phyloP scores from a whole-genome alignment of 1,140 invertebrate genomes.

The Megalonaias nervosa region DNA sequence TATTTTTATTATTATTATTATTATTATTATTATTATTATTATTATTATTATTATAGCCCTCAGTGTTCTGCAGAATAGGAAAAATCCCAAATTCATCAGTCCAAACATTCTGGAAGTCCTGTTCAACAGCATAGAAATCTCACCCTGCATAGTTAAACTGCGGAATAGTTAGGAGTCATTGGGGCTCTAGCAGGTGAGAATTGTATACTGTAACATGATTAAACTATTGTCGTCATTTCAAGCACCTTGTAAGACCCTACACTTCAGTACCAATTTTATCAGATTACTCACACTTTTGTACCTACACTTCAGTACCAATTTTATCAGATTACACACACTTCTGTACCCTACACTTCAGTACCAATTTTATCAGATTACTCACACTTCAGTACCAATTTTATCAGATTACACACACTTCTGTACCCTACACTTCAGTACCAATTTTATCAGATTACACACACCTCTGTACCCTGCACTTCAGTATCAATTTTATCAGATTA shows the following conservation, averaged over 20 bases:
- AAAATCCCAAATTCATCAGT: conserved; percentile 22
- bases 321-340: no score
- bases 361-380: no score
- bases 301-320: not conserved
- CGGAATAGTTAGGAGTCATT: conserved; percentile 12
- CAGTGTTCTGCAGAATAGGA: conserved; percentile 37
- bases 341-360: no score
- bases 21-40: no score
- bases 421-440: not conserved
- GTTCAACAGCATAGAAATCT: conserved; percentile 13
- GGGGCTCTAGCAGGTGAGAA: conserved; percentile 18
- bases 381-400: not conserved
- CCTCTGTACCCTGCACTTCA: not conserved
- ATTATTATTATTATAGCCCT: conserved; percentile 8
- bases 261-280: not conserved
- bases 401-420: no score
- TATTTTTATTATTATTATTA: no score
- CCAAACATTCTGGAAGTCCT: conserved; percentile 15
- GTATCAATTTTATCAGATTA: not conserved
- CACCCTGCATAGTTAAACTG: conserved; percentile 1
- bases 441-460: not conserved
- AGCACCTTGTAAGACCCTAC: no score
- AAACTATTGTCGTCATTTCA: no score
- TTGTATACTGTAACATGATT: not conserved
- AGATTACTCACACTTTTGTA: no score